A percentile compares a stretch with the other conserved stretches of the same genome.
These are phyloP conservation scores for Trinorchestia longiramus DNA, from an alignment of 1,140 invertebrate genomes.

Conservation along the genomic window DNA sequence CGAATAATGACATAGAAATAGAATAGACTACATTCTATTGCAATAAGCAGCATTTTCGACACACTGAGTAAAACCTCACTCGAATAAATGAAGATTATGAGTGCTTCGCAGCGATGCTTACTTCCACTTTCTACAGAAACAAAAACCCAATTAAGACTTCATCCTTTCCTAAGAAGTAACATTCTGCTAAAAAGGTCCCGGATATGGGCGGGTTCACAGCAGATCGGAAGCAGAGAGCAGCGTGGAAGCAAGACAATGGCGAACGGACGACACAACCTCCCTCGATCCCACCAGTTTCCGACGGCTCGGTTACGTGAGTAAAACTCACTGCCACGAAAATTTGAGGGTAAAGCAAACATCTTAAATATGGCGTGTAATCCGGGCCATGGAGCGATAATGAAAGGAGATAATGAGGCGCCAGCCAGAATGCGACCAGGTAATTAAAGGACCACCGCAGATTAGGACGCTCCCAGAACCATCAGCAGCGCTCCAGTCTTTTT, in stretches of 20 bases:
- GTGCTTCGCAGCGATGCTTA: background rate
- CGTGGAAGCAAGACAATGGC: background rate
- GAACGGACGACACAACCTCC: background rate
- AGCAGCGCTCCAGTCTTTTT: background rate
- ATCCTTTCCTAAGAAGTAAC: background rate
- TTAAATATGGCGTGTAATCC: conserved; percentile 41
- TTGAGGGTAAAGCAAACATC: conserved; percentile 20
- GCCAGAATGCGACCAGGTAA: conserved; percentile 42
- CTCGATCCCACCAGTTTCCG: background rate
- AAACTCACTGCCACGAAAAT: conserved; percentile 8
- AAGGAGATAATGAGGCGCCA: conserved; percentile 39
- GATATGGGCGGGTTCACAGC: background rate
- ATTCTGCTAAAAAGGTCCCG: background rate
- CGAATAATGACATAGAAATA: background rate
- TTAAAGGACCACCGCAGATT: conserved; percentile 33
- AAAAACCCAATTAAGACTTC: background rate
- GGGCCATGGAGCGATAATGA: conserved; percentile 20
- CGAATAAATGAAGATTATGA: background rate
- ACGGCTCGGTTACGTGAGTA: background rate
- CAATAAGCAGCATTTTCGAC: background rate
- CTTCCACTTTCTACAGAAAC: background rate
- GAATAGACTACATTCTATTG: background rate
- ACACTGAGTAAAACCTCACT: background rate
- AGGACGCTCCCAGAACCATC: conserved; percentile 10
- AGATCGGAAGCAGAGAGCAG: background rate